Evolutionary conservation across 2,113 vertebrate species (phyloP), one percentile per base, ranked within the genome.

Genomic region (Peromyscus leucopus): DNA sequence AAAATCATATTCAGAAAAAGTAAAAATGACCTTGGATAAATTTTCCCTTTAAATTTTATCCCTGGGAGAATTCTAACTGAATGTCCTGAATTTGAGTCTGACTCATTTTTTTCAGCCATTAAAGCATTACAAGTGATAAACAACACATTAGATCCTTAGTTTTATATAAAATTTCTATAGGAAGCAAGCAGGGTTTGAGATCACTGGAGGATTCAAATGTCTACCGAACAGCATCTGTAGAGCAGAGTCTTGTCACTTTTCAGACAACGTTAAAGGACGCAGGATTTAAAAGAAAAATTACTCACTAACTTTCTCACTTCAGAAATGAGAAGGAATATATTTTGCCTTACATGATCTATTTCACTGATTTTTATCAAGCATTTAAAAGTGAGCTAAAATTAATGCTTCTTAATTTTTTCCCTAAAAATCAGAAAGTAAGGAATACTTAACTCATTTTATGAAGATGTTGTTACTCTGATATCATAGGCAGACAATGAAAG

Each of bases 61-160:
- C 7, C 42, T 79, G 16, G 21, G 9, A 9, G 31, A 57, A 24
- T 96, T 96, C n/a, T 51, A 80, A 2, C 63, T 36, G 94, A 94
- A 89, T 46, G 13, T 5, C 87, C 12, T 84, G 7, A 5, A 90
- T 67, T 71, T 85, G 39, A 94, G 95, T 96, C 63, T 95, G 42
- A 92, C 93, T 94, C 8, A 75, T 94, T 86, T 92, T 92, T 86
- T 92, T 76, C 24, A 78, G 8, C 95, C 95, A 79, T 76, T 94
- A 80, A 93, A 76, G 94, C 10, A 86, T 59, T 74, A 48, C 6
- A 95, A 12, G n/a, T 61, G 2, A 17, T 94, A 90, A 65, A 93
- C 46, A 17, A 87, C 31, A 33, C 3, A 76, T 84, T 26, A 28
- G 24, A 17, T 33, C 61, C 1, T 88, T 69, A 28, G n/a, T 76